Conservation (phyloP, 2,888 invertebrate genomes). For the Synergus gifuensis region DNA sequence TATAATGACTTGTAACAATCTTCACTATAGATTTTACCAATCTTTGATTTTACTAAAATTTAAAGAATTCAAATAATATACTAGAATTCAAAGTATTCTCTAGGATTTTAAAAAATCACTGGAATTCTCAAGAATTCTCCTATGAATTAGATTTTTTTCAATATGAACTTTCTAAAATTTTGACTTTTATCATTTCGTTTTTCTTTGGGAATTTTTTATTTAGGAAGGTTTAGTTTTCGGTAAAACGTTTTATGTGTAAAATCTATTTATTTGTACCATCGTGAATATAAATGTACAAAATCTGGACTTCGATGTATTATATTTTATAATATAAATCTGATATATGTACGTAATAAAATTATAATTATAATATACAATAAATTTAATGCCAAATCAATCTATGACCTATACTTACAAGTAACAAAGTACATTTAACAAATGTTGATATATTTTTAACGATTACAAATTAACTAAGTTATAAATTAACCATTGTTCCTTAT, state of each 20-base stretch:
- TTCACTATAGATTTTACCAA: not conserved
- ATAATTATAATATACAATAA: not conserved
- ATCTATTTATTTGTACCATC: not conserved
- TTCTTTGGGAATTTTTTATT: no score
- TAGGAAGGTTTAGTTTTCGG: no score
- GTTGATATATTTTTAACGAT: not conserved
- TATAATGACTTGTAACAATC: not conserved
- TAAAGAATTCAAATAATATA: no score
- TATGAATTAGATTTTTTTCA: no score
- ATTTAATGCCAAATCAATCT: not conserved
- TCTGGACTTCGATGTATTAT: not conserved
- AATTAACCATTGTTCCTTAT: not conserved
- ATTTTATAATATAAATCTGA: not conserved
- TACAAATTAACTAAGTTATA: not conserved
- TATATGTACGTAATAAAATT: not conserved
- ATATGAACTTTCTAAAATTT: no score
- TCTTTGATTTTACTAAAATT: no score
- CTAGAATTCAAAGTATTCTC: no score
- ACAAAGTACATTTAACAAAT: not conserved
- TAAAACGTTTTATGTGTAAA: not conserved
- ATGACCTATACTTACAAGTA: not conserved
- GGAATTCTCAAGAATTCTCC: no score
- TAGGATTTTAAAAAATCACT: no score
- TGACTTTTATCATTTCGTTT: no score
- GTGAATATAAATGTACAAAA: not conserved